Evolutionary conservation across 2,113 vertebrate genomes (phyloP).

Genomic region (Chionis minor): DNA sequence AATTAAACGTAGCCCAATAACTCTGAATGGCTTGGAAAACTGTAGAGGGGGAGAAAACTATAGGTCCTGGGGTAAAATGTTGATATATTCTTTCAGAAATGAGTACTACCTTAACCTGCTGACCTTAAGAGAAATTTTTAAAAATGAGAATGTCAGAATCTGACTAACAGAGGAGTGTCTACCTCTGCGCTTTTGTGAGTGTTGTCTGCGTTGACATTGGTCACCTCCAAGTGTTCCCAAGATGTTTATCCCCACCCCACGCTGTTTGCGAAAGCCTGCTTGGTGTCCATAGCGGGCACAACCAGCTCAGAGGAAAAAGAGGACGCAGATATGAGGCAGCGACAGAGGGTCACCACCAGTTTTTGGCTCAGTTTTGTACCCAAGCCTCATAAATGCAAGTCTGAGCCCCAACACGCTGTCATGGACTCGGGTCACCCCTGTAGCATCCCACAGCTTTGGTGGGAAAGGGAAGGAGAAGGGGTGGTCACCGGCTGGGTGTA

Average conservation of each 20-base stretch:
- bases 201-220: neutral
- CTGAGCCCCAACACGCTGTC: neutral
- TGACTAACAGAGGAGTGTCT: too few species aligned
- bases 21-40: neutral
- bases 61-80: neutral
- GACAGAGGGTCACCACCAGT: fast-evolving
- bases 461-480: neutral
- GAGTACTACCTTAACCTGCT: neutral
- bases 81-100: neutral
- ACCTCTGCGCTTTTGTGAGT: neutral
- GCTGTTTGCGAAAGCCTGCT: neutral
- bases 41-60: neutral
- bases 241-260: neutral
- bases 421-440: neutral
- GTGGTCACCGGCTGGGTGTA: fast-evolving
- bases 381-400: neutral
- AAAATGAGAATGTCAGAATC: neutral
- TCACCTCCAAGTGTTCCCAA: neutral
- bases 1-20: constrained; percentile 18
- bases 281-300: fast-evolving
- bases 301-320: neutral
- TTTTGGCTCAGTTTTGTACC: neutral
- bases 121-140: neutral
- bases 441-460: neutral
- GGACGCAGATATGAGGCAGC: fast-evolving